Evolutionary conservation across 2,113 vertebrate genomes (phyloP), one percentile per base, ranked within the genome.

Genomic region (Nothobranchius kuhntae): DNA sequence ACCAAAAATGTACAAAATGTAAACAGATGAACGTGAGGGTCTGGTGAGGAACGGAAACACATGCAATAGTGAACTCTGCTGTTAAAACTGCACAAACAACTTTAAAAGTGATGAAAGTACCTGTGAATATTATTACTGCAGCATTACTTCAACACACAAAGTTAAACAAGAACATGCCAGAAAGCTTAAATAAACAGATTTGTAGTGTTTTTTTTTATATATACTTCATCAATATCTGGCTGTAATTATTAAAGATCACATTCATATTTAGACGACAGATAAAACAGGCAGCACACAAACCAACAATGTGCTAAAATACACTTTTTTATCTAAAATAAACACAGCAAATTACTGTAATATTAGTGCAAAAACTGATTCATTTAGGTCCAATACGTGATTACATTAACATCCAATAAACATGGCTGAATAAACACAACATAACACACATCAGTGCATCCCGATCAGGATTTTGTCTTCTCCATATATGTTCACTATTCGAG

Each of bases 311-410:
- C 75, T 48, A 51, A 73, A 75, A 85, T 70, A 75, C 50, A 82
- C 40, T 53, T 65, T 67, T 48, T 4, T 59, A 77, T 80, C 64
- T 59, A 86, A 88, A 82, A 89, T 85, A 88, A 88, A 86, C 61
- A 81, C 47, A 53, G 82, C 69, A 72, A 69, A 58, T 80, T 68
- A 80, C 53, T 71, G 71, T 63, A 72, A 66, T 71, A 75, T 85
- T 71, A 79, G 85, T 88, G 57, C 80, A 80, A 91, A 83, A 87
- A 77, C 87, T 89, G 88, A 86, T 72, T 77, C 62, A 82, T 76
- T 89, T 86, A 91, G 89, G 88, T 91, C 87, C 81, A 73, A 80
- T 86, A 86, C 64, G 86, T 62, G 69, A 46, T 81, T 50, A 86
- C 65, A 77, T 78, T 53, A 65, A 63, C 75, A 75, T 63, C 70